Evolutionary conservation across 2,113 vertebrate genomes (phyloP).

Genomic region (Psammodynastes pulverulentus): DNA sequence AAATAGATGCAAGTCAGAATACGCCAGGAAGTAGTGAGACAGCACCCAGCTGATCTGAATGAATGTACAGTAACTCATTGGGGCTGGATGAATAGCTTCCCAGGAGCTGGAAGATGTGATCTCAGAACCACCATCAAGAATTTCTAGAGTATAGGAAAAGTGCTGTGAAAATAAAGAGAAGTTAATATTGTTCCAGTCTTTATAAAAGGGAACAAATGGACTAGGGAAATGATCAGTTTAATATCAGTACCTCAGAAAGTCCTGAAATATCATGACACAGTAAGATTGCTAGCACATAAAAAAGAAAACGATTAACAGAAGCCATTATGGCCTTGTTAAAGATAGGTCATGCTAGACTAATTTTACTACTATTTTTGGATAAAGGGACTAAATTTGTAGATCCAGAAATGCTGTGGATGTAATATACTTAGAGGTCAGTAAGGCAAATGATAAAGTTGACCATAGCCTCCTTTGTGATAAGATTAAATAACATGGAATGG

Average conservation of each 20-base stretch:
- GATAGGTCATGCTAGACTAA: not conserved
- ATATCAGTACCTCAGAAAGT: not conserved
- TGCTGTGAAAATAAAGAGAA: not conserved
- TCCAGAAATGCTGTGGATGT: not conserved
- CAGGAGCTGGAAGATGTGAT: not conserved
- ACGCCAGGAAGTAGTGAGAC: not conserved
- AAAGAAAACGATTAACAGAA: not conserved
- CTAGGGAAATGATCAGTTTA: not conserved
- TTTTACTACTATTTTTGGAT: not conserved
- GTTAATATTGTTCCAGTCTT: not conserved
- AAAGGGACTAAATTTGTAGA: not conserved
- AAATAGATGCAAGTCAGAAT: not conserved
- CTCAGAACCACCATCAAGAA: not conserved
- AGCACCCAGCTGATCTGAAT: not conserved
- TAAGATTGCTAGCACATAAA: not conserved
- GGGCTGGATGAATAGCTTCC: not conserved
- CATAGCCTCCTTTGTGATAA: not conserved
- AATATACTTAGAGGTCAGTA: not conserved
- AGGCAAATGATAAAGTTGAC: not conserved
- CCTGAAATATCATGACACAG: not conserved
- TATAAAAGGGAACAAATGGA: not conserved
- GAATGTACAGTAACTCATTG: not conserved
- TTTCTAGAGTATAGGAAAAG: not conserved
- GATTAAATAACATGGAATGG: not conserved
- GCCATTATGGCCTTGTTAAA: not conserved